phyloP scores from a whole-genome alignment of 2,113 vertebrate genomes.

The Onychostruthus taczanowskii region DNA sequence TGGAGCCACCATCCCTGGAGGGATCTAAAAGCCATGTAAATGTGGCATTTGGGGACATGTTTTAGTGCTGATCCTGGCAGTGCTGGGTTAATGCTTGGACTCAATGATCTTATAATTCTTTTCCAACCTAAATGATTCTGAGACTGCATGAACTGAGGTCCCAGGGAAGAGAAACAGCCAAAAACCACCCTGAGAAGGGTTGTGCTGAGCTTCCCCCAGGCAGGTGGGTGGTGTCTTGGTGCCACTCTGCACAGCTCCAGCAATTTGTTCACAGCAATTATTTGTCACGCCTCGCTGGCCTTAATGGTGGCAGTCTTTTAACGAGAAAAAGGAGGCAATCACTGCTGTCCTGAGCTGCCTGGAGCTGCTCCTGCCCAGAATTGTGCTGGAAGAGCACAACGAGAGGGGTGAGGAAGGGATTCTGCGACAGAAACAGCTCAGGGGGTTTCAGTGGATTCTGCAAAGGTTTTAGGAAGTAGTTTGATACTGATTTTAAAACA shows the following conservation, averaged over 20 bases:
- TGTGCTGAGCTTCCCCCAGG: neutral
- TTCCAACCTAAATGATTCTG: neutral
- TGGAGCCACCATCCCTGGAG: neutral
- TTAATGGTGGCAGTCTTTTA: slow-evolving; percentile 34
- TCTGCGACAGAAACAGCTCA: neutral
- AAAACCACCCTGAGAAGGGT: rapidly evolving
- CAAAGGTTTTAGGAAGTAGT: neutral
- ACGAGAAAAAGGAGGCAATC: neutral
- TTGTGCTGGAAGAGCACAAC: neutral
- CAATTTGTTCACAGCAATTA: slow-evolving; percentile 42
- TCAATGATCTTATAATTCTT: neutral
- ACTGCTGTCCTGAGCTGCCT: neutral
- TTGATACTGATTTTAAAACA: neutral
- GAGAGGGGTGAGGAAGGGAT: neutral
- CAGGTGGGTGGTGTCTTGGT: neutral
- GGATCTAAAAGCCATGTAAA: neutral
- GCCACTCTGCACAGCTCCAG: slow-evolving; percentile 23
- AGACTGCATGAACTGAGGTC: neutral
- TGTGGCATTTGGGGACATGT: neutral
- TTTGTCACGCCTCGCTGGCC: neutral
- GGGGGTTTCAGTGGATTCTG: neutral
- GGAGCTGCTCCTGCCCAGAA: neutral
- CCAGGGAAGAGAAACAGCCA: neutral
- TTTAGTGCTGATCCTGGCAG: neutral
- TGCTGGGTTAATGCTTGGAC: neutral